Conservation (phyloP, 2,113 vertebrate species). For the Casuarius casuarius region DNA sequence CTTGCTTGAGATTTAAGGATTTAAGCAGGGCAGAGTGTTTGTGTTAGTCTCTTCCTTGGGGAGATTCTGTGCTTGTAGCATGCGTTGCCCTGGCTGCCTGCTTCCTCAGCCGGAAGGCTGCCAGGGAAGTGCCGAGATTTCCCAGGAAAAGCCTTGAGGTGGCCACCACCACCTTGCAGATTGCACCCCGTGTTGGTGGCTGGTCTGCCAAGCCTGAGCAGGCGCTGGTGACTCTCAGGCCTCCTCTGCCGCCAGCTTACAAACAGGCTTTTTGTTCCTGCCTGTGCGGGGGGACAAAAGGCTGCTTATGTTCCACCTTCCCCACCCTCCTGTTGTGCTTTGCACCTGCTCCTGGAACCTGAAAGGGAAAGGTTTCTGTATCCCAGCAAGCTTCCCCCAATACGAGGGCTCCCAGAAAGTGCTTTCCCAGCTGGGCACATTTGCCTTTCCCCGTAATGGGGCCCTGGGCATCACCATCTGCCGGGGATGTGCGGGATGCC, state of each 20-base stretch:
- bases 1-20: background rate
- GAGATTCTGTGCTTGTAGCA: background rate
- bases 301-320: background rate
- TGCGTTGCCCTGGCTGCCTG: background rate
- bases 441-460: background rate
- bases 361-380: background rate
- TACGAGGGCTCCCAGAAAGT: background rate
- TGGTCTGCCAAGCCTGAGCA: background rate
- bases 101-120: no score
- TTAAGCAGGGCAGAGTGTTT: background rate
- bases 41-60: rapidly evolving
- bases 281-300: background rate
- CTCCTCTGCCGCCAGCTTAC: background rate
- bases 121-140: background rate
- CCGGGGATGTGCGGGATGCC: background rate
- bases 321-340: background rate
- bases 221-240: background rate
- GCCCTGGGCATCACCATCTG: background rate
- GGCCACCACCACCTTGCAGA: background rate
- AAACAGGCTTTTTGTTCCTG: background rate
- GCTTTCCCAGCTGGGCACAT: background rate
- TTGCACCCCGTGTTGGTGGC: background rate
- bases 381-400: background rate
- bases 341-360: background rate
- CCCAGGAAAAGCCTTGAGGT: background rate